Conservation (phyloP, 2,888 invertebrate genomes). For the Agrenia bidenticulata region DNA sequence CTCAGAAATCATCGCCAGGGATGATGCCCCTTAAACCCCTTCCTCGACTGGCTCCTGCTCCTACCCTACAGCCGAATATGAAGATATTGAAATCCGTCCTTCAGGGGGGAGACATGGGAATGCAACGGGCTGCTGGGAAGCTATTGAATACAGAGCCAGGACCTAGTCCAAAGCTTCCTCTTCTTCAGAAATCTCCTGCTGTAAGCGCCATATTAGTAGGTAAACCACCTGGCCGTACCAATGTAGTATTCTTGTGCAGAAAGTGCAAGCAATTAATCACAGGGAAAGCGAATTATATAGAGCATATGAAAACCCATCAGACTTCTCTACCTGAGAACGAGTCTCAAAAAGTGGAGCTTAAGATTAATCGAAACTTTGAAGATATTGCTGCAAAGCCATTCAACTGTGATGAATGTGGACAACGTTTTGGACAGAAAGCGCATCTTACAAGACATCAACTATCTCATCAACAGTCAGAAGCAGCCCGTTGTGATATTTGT, state of each 20-base stretch:
- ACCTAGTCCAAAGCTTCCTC: background rate
- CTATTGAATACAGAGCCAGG: background rate
- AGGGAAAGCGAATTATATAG: conserved; percentile 33
- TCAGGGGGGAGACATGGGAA: background rate
- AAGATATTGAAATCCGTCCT: background rate
- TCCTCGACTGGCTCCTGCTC: background rate
- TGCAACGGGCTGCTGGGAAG: background rate
- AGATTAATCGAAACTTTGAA: background rate
- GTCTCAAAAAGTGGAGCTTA: background rate
- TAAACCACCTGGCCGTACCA: background rate
- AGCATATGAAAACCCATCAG: conserved; percentile 24
- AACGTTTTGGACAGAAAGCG: background rate
- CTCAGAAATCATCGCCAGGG: background rate
- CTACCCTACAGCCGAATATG: background rate
- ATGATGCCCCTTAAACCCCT: background rate
- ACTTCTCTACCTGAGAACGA: background rate
- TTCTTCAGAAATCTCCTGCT: background rate
- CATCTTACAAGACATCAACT: background rate
- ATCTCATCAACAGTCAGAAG: background rate
- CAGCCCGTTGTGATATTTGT: conserved; percentile 28
- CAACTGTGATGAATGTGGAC: background rate
- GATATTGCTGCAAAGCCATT: background rate
- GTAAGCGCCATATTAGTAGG: background rate
- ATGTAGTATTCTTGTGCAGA: conserved; percentile 8
- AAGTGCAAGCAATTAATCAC: conserved; percentile 25